These are phyloP conservation scores for Danio choprae DNA, from an alignment of 2,797 vertebrate genomes.

Conservation along the genomic window DNA sequence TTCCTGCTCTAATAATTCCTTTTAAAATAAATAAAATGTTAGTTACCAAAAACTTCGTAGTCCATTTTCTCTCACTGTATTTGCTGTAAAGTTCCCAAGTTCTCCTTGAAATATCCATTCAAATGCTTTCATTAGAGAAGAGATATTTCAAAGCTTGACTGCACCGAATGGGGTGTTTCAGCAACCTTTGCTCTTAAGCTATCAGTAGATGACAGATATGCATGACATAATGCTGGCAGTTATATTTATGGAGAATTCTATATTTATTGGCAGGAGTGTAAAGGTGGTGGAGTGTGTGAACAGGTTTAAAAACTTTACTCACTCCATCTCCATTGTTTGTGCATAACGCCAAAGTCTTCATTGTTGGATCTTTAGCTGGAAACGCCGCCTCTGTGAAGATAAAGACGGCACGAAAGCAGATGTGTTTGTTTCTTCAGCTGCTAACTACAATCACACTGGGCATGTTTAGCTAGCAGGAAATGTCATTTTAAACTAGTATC, in stretches of 20 bases:
- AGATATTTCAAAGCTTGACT: not conserved
- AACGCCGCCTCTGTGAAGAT: slow-evolving; percentile 52
- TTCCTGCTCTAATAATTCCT: not conserved
- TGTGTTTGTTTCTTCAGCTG: slow-evolving; percentile 15
- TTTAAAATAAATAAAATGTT: not conserved
- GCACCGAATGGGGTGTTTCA: not conserved
- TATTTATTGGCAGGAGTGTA: not conserved
- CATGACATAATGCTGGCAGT: slow-evolving; percentile 49
- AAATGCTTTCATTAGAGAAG: not conserved
- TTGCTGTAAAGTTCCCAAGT: slow-evolving; percentile 63
- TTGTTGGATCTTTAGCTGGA: slow-evolving; percentile 28
- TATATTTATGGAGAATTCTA: slow-evolving; percentile 21
- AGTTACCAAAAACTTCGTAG: slow-evolving; percentile 64
- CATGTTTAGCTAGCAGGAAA: not conserved
- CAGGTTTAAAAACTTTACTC: slow-evolving; percentile 24
- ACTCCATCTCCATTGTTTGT: slow-evolving; percentile 32
- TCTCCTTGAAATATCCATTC: slow-evolving; percentile 51
- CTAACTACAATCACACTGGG: slow-evolving; percentile 1
- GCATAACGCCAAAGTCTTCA: slow-evolving; percentile 39
- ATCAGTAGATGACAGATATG: slow-evolving; percentile 47
- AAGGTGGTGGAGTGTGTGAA: not conserved
- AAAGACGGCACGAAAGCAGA: slow-evolving; percentile 6
- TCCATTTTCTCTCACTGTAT: slow-evolving; percentile 46
- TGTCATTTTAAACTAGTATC: not conserved
- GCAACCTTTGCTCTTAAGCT: slow-evolving; percentile 68